Percentiles rank a stretch among this genome's conserved stretches.
Conservation (phyloP, 2,888 invertebrate species). For the Tipula helvola region DNA sequence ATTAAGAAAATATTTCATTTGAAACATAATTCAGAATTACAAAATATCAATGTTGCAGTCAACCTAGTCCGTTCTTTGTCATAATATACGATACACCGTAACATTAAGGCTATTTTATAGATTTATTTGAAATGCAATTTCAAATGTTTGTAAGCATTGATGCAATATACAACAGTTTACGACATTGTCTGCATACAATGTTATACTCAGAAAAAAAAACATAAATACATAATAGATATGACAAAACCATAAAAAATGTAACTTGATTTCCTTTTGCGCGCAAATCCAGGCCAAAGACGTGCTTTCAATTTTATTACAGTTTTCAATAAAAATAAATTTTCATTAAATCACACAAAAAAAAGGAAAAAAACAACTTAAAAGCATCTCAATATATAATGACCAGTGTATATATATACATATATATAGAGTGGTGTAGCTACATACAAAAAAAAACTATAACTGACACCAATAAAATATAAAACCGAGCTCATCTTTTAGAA, state of each 20-base stretch:
- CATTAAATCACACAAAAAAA: background rate
- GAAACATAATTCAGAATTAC: no score
- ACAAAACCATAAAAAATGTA: background rate
- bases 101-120: no score
- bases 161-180: background rate
- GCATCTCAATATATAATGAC: background rate
- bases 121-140: no score
- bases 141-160: no score
- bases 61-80: no score
- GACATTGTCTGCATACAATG: background rate
- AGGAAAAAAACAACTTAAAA: background rate
- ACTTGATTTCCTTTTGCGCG: background rate
- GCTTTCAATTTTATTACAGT: background rate
- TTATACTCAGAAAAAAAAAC: background rate
- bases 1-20: no score
- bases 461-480: background rate
- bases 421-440: background rate
- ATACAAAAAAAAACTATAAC: background rate
- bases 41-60: no score
- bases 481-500: background rate
- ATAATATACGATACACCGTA: no score
- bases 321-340: background rate
- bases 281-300: background rate
- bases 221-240: background rate
- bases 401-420: background rate